Percentiles rank a stretch among this genome's conserved stretches.
Evolutionary conservation across 2,113 vertebrate genomes (phyloP).

Genomic region (Gasterosteus aculeatus): DNA sequence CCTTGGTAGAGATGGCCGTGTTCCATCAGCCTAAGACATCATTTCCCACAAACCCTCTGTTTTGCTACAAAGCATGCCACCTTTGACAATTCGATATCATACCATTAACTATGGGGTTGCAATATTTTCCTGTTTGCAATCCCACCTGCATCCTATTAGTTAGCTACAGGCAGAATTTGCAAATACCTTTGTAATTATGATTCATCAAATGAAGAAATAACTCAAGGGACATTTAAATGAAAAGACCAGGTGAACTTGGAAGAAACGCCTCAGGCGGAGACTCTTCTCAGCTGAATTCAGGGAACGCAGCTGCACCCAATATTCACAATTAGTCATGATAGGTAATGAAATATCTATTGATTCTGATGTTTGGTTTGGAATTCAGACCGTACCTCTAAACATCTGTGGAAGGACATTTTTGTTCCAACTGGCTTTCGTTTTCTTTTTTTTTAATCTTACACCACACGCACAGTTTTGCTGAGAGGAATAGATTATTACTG

Average conservation of each 20-base stretch:
- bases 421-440: conserved; percentile 7
- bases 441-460: not conserved
- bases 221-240: not conserved
- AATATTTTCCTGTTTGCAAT: not conserved
- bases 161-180: not conserved
- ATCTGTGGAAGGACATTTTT: conserved; percentile 23
- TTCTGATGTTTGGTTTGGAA: conserved; percentile 57
- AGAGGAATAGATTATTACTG: conserved; percentile 1
- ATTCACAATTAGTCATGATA: conserved; percentile 36
- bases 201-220: conserved; percentile 1
- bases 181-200: not conserved
- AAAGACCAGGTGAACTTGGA: conserved; percentile 11
- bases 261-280: conserved; percentile 32
- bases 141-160: not conserved
- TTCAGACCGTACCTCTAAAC: conserved; percentile 33
- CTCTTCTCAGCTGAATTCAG: conserved; percentile 34
- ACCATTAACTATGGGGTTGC: not conserved
- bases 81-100: not conserved
- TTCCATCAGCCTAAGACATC: conserved; percentile 12
- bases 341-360: conserved; percentile 56
- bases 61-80: conserved; percentile 6
- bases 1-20: conserved; percentile 3
- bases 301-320: conserved; percentile 26
- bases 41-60: conserved; percentile 10
- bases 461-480: not conserved